Evolutionary conservation across 1,140 invertebrate genomes (phyloP), one percentile per base, ranked within the genome.

Genomic region (Drosophila equinoxialis): DNA sequence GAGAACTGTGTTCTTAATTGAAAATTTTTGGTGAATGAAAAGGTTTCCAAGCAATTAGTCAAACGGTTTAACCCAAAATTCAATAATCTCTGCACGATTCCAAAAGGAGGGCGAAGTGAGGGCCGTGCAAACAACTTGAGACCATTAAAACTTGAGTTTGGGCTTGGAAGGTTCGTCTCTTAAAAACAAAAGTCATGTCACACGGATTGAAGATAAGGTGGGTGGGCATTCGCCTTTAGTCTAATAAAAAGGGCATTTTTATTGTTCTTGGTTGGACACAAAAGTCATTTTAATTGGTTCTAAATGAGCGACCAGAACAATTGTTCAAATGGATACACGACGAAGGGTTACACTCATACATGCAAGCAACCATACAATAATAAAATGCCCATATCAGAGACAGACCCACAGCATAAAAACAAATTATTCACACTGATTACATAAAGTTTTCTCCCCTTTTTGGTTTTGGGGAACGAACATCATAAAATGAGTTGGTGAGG

Each of bases 351-450:
- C 7, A 20, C 17, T 6, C 6, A 30, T 6, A 30, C 23, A 26
- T 6, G 6, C 20, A 23, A 1, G 20, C 20, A 17, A 30, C 26
- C 3, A 20, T 17, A 48, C 48, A 57, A 68, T 65, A 82, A 86
- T 83, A 83, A 83, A 89, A 80, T 58, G 68, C 42, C 65, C 65
- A 83, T 83, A 89, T 89, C 79, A 70, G 71, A 76, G 70, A 51
- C 67, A 39, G 20, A 60, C 64, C 67, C 48, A 68, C 14, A 39
- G 58, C 60, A 79, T 79, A 72, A 76, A 76, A 79, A 67, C 74
- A 77, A 89, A 87, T 87, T 87, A 89, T 87, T 87, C 83, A 89
- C 84, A 87, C 80, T 87, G 83, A 87, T 87, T 87, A 89, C 73
- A 83, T 71, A 30, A 79, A 89, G 70, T 77, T 82, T 89, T 70